These are phyloP conservation scores for Oscheius myriophilus DNA, from an alignment of 2,888 invertebrate species.

Conservation along the genomic window DNA sequence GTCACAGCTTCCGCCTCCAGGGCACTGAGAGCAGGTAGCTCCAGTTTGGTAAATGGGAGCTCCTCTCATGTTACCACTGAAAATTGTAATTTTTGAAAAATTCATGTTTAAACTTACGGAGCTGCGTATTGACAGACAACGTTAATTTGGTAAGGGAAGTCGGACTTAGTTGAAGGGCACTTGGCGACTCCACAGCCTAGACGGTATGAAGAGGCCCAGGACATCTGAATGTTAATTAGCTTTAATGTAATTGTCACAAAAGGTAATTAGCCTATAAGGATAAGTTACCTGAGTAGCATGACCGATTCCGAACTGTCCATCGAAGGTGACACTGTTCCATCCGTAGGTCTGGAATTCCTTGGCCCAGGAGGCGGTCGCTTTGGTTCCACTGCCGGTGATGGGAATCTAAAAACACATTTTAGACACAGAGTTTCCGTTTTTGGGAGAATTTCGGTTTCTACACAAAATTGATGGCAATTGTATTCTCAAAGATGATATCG, in stretches of 20 bases:
- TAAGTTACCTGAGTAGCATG: slow-evolving; percentile 1
- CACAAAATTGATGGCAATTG: no score
- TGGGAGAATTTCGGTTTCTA: background rate
- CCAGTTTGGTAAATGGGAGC: background rate
- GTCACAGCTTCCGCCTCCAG: background rate
- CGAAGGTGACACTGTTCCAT: slow-evolving; percentile 3
- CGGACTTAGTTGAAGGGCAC: background rate
- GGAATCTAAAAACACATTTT: background rate
- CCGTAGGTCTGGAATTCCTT: background rate
- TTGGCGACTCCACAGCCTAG: background rate
- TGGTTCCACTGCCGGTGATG: background rate
- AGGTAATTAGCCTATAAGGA: no score
- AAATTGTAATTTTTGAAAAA: background rate
- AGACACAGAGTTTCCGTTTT: background rate
- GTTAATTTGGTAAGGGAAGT: background rate
- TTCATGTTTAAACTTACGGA: background rate
- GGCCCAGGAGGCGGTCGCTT: background rate
- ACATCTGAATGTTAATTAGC: background rate
- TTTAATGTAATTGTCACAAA: no score
- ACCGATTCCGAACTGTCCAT: background rate
- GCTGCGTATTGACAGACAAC: background rate
- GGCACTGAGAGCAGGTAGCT: background rate
- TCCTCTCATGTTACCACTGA: background rate
- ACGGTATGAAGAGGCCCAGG: background rate
- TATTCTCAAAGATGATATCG: no score